These are phyloP conservation scores for Chloroclysta siterata DNA, from an alignment of 2,888 invertebrate species.

Conservation along the genomic window DNA sequence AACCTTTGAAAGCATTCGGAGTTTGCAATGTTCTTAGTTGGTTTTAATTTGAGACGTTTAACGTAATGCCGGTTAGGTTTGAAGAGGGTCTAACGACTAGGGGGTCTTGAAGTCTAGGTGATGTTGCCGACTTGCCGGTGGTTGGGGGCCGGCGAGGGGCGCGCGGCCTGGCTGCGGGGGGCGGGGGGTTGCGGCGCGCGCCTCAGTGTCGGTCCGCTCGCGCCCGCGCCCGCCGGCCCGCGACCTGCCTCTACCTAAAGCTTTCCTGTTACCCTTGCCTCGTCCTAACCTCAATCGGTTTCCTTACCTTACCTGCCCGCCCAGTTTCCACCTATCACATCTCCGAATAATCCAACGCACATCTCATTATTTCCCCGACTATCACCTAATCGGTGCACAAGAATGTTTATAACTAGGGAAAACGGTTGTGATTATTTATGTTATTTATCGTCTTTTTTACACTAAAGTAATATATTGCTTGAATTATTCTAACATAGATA, in stretches of 20 bases:
- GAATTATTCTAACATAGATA: constrained; percentile 12
- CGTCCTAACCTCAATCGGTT: constrained; percentile 73
- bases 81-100: constrained; percentile 41
- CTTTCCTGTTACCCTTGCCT: constrained; percentile 56
- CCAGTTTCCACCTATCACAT: constrained; percentile 64
- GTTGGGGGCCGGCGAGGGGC: constrained; percentile 54
- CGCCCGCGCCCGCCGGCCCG: constrained; percentile 75
- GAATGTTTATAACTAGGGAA: constrained; percentile 40
- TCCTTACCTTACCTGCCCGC: constrained; percentile 59
- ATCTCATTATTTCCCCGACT: constrained; percentile 38
- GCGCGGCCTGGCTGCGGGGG: constrained; percentile 44
- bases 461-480: constrained; percentile 23
- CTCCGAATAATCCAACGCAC: constrained; percentile 28
- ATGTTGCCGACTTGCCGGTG: constrained; percentile 39
- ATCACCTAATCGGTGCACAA: constrained; percentile 33
- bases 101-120: constrained; percentile 64
- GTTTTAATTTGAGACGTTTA: constrained; percentile 27
- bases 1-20: constrained; percentile 7
- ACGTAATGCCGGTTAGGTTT: constrained; percentile 37
- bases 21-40: neutral
- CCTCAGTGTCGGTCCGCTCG: constrained; percentile 81
- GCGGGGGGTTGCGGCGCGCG: constrained; percentile 70
- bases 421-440: constrained; percentile 42
- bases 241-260: constrained; percentile 67
- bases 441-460: constrained; percentile 19